Base-by-base conservation (phyloP, 2,113 vertebrate genomes). In the Cavia aperea region DNA sequence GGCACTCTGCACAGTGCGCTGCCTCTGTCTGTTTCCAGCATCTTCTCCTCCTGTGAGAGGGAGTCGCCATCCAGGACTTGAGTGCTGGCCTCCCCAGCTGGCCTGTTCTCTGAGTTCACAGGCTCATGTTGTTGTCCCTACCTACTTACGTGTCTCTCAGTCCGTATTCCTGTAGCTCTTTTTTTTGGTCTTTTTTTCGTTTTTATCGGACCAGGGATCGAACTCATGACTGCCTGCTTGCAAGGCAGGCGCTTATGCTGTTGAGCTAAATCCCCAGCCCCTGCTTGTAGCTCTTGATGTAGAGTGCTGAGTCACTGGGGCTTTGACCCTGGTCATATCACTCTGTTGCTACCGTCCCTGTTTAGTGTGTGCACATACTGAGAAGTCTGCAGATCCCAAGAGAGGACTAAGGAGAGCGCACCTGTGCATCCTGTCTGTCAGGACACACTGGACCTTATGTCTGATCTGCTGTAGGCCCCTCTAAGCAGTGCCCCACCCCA, bases 31-130 rank as follows among this genome's bases (percentile, higher is more conserved):
- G 63, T 14, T 56, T 19, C 23, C 31, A 16, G 68, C 2, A 49
- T 43, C 68, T 81, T 63, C 12, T 31, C 63, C 31, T 81, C 58
- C n/a, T 73, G 23, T 11, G 73, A 73, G 82, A 36, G 8, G 0
- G 1, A 18, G 46, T 19, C 29, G 7, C 36, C 4, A 1, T 16
- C 24, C 51, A 12, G 65, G 65, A 7, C 11, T 18, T 10, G 1
- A 70, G 36, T 16, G 4, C 4, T 5, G 63, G 46, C 14, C 89
- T 4, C 49, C 51, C 26, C n/a, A 26, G 13, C 43, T 58, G 43
- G 0, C 29, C 51, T 10, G 65, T 23, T 54, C 65, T 56, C 84
- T 26, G 49, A 58, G 12, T 33, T 7, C 9, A 62, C n/a, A 4
- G 56, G 29, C 23, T 75, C 24, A 1, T 21, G 29, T 15, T 18